Evolutionary conservation across 2,113 vertebrate species (phyloP).

Genomic region (Eubucco bourcierii): DNA sequence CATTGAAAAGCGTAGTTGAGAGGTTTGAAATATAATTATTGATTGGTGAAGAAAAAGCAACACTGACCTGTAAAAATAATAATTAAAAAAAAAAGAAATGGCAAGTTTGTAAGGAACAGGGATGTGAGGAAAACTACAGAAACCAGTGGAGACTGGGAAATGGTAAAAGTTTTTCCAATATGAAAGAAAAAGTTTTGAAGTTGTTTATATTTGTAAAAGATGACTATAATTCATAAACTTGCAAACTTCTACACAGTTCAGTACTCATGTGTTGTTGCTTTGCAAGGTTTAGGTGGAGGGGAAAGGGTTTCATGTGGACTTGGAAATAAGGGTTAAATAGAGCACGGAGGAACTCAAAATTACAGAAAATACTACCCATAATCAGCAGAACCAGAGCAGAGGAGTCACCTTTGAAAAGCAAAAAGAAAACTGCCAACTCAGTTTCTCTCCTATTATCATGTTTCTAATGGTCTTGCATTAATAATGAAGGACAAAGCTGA

Average conservation of each 20-base stretch:
- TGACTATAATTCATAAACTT: neutral
- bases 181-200: neutral
- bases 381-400: neutral
- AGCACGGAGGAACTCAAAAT: neutral
- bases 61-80: neutral
- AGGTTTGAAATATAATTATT: neutral
- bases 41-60: neutral
- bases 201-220: neutral
- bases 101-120: neutral
- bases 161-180: neutral
- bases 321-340: neutral
- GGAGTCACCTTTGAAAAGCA: constrained; percentile 20
- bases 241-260: neutral
- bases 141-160: neutral
- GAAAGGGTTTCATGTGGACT: neutral
- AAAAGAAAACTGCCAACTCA: neutral
- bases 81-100: neutral
- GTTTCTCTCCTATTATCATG: neutral
- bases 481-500: constrained; percentile 47
- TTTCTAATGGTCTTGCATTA: constrained; percentile 55
- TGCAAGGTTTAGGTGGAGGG: neutral
- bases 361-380: neutral
- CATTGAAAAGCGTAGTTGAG: neutral
- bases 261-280: neutral
- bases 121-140: neutral